Evolutionary conservation across 37 sponge, comb jelly and placozoan species (phyloP).

Genomic region (Theonella swinhoei): DNA sequence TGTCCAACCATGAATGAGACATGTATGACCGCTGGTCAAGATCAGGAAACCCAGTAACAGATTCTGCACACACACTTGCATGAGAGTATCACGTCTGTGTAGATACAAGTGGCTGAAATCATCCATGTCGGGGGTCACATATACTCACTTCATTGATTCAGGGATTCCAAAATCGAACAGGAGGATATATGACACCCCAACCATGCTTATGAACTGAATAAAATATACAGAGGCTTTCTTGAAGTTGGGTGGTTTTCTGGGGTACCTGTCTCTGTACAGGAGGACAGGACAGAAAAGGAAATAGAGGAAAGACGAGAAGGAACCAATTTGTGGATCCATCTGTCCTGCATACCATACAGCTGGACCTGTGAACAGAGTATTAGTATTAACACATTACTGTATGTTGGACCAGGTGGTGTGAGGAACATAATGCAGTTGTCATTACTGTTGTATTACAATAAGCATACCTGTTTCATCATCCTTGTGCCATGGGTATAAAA

Average conservation of each 20-base stretch:
- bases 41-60: background rate
- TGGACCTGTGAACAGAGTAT: slow-evolving; percentile 41
- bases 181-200: background rate
- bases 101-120: background rate
- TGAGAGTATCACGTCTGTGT: background rate
- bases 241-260: slow-evolving; percentile 23
- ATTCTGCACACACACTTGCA: background rate
- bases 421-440: no score
- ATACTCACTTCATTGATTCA: background rate
- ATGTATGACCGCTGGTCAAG: background rate
- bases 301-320: slow-evolving; percentile 51
- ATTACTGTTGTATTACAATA: no score
- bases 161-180: background rate
- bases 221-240: background rate
- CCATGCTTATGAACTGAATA: no score
- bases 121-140: background rate
- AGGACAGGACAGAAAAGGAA: slow-evolving; percentile 68
- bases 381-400: no score
- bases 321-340: slow-evolving; percentile 45
- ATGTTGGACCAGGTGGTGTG: no score
- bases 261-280: slow-evolving; percentile 72
- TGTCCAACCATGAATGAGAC: background rate
- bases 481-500: slow-evolving; percentile 52
- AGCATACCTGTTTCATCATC: slow-evolving; percentile 7
- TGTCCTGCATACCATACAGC: slow-evolving; percentile 64